These are phyloP conservation scores for Tenthredo distinguenda DNA, from an alignment of 2,888 invertebrate genomes.

Conservation along the genomic window DNA sequence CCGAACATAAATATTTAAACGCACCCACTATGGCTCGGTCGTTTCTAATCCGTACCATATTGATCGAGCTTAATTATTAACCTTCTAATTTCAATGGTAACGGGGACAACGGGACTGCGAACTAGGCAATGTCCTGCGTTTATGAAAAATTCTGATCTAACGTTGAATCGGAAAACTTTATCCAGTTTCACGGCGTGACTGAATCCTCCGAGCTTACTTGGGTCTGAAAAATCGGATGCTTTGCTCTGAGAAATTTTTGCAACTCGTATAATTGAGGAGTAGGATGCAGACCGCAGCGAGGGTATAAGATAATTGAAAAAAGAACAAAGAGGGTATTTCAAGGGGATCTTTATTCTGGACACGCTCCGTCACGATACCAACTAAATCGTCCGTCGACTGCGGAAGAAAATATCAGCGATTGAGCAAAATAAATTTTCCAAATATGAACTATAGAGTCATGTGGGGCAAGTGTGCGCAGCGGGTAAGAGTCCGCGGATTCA, in stretches of 20 bases:
- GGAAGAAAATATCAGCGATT: too few relatives aligned
- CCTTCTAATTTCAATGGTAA: constrained; percentile 20
- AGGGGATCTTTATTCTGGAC: too few relatives aligned
- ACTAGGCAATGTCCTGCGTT: background rate
- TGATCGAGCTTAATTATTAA: constrained; percentile 44
- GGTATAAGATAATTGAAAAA: too few relatives aligned
- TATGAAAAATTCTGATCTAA: background rate
- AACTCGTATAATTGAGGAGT: too few relatives aligned
- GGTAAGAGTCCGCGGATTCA: too few relatives aligned
- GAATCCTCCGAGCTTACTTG: background rate
- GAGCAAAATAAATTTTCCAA: too few relatives aligned
- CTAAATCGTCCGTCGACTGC: too few relatives aligned
- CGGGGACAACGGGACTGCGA: background rate
- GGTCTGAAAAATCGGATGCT: background rate
- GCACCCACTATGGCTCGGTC: constrained; percentile 22
- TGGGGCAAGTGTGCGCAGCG: too few relatives aligned
- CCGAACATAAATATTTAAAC: constrained; percentile 64
- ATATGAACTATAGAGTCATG: too few relatives aligned
- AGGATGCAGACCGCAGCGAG: too few relatives aligned
- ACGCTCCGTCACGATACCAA: too few relatives aligned
- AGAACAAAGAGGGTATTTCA: too few relatives aligned
- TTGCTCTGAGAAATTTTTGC: background rate
- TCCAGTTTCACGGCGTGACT: background rate
- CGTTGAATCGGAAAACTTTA: background rate
- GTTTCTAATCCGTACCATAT: constrained; percentile 35